phyloP scores from a whole-genome alignment of 2,113 vertebrate species.

The Albula glossodonta region DNA sequence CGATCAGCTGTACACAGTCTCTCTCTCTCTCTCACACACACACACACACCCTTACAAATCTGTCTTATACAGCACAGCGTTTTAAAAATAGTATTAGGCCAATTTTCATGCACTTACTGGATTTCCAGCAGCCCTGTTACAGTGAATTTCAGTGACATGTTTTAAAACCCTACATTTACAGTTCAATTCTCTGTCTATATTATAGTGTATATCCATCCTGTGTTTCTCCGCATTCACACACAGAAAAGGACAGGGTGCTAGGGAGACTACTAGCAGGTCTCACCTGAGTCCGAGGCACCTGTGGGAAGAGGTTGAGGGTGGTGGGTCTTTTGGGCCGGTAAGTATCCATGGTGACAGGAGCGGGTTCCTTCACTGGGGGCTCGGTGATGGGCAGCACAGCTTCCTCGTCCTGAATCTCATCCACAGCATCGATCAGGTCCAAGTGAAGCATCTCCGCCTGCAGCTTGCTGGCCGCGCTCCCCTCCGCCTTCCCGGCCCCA shows the following conservation, averaged over 20 bases:
- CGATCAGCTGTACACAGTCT: neutral
- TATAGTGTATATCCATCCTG: neutral
- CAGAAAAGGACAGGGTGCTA: constrained; percentile 27
- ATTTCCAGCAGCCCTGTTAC: neutral
- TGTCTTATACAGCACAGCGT: neutral
- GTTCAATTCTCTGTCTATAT: neutral
- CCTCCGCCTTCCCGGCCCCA: constrained; percentile 71
- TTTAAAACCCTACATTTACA: neutral
- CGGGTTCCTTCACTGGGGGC: constrained; percentile 65
- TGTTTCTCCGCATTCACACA: constrained; percentile 21
- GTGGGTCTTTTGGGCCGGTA: constrained; percentile 94
- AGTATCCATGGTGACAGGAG: constrained; percentile 80
- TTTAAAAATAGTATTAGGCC: neutral
- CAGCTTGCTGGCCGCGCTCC: constrained; percentile 79
- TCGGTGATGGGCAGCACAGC: constrained; percentile 59
- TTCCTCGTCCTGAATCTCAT: constrained; percentile 73
- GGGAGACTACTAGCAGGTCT: constrained; percentile 19
- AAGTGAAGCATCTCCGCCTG: constrained; percentile 93
- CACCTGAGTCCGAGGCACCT: constrained; percentile 95
- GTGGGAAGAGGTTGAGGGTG: constrained; percentile 94
- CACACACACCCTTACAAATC: neutral
- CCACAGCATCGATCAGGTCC: constrained; percentile 87
- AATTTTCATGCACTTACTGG: neutral
- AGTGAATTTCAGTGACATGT: neutral
- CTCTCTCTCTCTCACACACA: neutral